Conservation (phyloP, 2,888 invertebrate genomes). For the Eremobia ochroleuca region DNA sequence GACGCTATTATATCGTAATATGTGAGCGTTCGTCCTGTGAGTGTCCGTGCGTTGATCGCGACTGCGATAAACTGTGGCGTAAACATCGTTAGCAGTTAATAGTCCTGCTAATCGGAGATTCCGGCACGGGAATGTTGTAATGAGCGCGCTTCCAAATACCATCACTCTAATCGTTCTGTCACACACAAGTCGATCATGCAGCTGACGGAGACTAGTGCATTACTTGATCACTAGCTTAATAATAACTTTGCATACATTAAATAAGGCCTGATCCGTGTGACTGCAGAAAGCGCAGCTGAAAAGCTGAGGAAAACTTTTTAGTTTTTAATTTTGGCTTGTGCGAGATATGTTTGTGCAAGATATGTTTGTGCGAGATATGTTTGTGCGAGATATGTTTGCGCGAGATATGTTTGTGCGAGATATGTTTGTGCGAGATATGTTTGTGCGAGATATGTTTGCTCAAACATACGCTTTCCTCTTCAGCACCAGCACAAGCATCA, state of each 20-base stretch:
- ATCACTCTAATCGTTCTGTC: conserved; percentile 26
- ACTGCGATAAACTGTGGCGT: conserved; percentile 45
- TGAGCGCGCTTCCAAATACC: conserved; percentile 37
- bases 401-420: too few relatives aligned
- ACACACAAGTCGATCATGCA: conserved; percentile 22
- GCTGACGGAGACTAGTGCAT: conserved; percentile 15
- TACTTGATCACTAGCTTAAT: background rate
- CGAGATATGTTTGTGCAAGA: too few relatives aligned
- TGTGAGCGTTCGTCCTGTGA: conserved; percentile 36
- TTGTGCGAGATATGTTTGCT: too few relatives aligned
- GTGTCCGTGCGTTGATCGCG: conserved; percentile 7
- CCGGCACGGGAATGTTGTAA: conserved; percentile 41
- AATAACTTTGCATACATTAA: background rate
- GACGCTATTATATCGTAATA: conserved; percentile 27
- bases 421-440: too few relatives aligned
- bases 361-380: too few relatives aligned
- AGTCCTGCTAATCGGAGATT: conserved; percentile 44
- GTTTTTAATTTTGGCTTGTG: background rate
- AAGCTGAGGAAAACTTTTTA: background rate
- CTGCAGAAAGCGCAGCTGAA: background rate
- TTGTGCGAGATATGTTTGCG: too few relatives aligned
- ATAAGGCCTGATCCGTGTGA: background rate
- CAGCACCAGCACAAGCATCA: background rate
- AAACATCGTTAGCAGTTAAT: conserved; percentile 60
- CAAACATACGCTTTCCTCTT: background rate